Evolutionary conservation across 2,888 invertebrate genomes (phyloP).

Genomic region (Pachliopta kotzebuea): DNA sequence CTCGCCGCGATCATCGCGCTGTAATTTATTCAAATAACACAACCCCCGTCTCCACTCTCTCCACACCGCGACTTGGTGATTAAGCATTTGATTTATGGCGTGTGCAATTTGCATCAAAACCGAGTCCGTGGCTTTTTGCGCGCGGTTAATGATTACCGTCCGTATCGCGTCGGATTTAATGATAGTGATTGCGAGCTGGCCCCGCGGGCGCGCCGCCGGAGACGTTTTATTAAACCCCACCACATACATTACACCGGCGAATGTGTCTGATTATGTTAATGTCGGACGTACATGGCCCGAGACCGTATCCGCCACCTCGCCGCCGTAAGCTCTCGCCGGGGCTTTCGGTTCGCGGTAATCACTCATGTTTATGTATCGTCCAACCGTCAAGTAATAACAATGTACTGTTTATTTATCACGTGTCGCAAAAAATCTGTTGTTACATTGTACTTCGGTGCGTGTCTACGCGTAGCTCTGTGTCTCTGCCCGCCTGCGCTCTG

Average conservation of each 20-base stretch:
- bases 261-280: conserved; percentile 77
- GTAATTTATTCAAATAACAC: conserved; percentile 75
- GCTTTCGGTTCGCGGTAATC: conserved; percentile 44
- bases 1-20: background rate
- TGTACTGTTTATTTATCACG: conserved; percentile 29
- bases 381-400: conserved; percentile 35
- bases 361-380: conserved; percentile 39
- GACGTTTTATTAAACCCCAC: conserved; percentile 77
- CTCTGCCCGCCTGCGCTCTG: conserved; percentile 45
- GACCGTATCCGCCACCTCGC: conserved; percentile 56
- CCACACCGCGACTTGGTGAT: conserved; percentile 66
- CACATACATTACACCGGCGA: conserved; percentile 74
- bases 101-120: conserved; percentile 76
- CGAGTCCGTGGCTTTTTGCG: conserved; percentile 74
- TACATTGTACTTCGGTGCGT: conserved; percentile 31
- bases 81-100: conserved; percentile 77
- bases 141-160: conserved; percentile 74
- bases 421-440: conserved; percentile 36
- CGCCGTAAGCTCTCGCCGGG: conserved; percentile 56
- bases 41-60: conserved; percentile 58
- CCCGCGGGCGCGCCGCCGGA: conserved; percentile 54
- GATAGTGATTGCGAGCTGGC: conserved; percentile 76
- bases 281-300: conserved; percentile 54
- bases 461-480: too few relatives aligned
- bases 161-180: conserved; percentile 78